Conservation (phyloP, 1,140 invertebrate species). For the Magallana ariakensis region DNA sequence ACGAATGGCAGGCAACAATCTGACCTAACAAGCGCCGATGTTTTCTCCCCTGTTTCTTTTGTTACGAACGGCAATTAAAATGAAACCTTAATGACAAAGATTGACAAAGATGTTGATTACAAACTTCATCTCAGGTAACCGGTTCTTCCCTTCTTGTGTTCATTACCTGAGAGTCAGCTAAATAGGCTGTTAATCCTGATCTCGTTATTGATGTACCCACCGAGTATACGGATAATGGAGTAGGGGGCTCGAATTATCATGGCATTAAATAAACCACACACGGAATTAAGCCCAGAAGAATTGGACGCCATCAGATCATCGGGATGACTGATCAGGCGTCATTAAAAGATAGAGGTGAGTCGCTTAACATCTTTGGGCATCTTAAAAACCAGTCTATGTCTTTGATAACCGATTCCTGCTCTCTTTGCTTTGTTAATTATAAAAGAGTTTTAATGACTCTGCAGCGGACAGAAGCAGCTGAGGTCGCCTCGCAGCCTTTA, state of each 20-base stretch:
- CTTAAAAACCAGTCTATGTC: constrained; percentile 7
- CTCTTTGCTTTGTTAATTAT: constrained; percentile 23
- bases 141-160: background rate
- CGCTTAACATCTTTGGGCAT: constrained; percentile 12
- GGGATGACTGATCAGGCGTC: constrained; percentile 26
- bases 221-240: constrained; percentile 20
- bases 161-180: constrained; percentile 21
- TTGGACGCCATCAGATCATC: background rate
- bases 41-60: constrained; percentile 22
- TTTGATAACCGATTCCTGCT: constrained; percentile 37
- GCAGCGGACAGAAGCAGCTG: constrained; percentile 19
- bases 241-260: constrained; percentile 20
- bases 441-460: constrained; percentile 36
- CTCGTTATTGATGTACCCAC: constrained; percentile 23
- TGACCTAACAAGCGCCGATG: background rate
- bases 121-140: constrained; percentile 12
- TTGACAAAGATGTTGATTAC: constrained; percentile 38
- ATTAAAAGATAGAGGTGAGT: constrained; percentile 23
- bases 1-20: background rate
- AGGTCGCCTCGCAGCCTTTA: background rate
- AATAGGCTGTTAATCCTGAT: background rate
- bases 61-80: constrained; percentile 18
- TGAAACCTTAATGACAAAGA: constrained; percentile 33
- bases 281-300: constrained; percentile 34
- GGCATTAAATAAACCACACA: constrained; percentile 40